These are phyloP conservation scores for Dasyurus viverrinus DNA, from an alignment of 2,113 vertebrate species.

Conservation along the genomic window DNA sequence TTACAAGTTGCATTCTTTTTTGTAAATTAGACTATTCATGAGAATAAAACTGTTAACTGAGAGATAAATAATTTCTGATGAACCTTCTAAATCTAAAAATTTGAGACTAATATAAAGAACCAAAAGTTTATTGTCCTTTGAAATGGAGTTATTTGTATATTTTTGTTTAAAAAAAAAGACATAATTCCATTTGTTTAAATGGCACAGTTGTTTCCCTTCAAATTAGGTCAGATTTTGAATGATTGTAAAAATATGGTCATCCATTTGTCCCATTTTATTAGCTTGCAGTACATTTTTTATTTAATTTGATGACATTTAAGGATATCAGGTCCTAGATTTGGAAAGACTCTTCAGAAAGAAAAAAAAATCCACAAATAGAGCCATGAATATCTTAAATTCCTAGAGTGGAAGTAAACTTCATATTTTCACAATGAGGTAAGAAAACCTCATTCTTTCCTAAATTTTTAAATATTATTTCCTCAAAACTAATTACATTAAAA, in stretches of 20 bases:
- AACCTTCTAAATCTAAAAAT: background rate
- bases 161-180: constrained; percentile 14
- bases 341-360: background rate
- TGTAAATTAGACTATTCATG: constrained; percentile 22
- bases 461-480: constrained; percentile 1
- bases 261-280: background rate
- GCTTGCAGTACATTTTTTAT: background rate
- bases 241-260: background rate
- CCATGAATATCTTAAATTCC: constrained; percentile 61
- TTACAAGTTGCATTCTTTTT: constrained; percentile 25
- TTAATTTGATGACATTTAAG: background rate
- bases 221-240: background rate
- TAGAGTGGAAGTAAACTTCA: constrained; percentile 53
- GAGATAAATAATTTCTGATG: background rate
- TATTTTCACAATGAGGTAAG: constrained; percentile 27
- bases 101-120: background rate
- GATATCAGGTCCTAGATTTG: background rate
- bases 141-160: background rate
- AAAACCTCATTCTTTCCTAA: constrained; percentile 33
- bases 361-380: constrained; percentile 14
- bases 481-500: constrained; percentile 44
- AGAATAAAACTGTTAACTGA: background rate
- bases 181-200: background rate
- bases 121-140: background rate
- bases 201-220: background rate